Evolutionary conservation across 2,113 vertebrate species (phyloP).

Genomic region (Sinocyclocheilus maitianheensis): DNA sequence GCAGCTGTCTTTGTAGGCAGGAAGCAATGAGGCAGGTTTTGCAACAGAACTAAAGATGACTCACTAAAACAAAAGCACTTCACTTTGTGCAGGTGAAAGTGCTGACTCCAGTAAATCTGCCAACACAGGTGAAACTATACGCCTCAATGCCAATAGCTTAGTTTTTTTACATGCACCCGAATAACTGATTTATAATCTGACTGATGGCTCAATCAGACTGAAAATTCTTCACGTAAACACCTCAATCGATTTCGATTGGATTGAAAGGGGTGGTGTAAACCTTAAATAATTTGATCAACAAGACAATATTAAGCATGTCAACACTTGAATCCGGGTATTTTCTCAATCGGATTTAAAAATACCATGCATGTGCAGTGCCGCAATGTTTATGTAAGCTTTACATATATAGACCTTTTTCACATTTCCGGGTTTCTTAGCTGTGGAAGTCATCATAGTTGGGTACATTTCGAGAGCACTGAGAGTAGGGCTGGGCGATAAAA

Average conservation of each 20-base stretch:
- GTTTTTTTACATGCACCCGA: neutral
- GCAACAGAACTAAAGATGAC: neutral
- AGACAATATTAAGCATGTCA: neutral
- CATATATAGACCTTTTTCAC: too few relatives aligned
- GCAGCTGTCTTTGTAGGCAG: neutral
- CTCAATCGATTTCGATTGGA: neutral
- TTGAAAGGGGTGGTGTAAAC: neutral
- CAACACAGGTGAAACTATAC: slow-evolving; percentile 23
- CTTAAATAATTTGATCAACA: neutral
- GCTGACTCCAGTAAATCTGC: slow-evolving; percentile 18
- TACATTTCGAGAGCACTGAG: too few relatives aligned
- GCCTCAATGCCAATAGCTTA: neutral
- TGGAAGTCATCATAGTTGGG: too few relatives aligned
- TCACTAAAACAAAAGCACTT: slow-evolving; percentile 34
- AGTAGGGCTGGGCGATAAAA: too few relatives aligned
- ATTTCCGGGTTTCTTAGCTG: too few relatives aligned
- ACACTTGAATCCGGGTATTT: neutral
- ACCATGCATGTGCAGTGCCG: neutral
- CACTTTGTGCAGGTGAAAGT: slow-evolving; percentile 20
- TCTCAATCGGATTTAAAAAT: neutral
- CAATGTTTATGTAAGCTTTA: too few relatives aligned
- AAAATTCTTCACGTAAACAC: neutral
- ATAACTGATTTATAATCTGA: neutral
- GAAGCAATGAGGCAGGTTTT: neutral
- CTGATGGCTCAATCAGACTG: neutral